Conservation (phyloP, 2,888 invertebrate species). For the Mythimna vitellina region DNA sequence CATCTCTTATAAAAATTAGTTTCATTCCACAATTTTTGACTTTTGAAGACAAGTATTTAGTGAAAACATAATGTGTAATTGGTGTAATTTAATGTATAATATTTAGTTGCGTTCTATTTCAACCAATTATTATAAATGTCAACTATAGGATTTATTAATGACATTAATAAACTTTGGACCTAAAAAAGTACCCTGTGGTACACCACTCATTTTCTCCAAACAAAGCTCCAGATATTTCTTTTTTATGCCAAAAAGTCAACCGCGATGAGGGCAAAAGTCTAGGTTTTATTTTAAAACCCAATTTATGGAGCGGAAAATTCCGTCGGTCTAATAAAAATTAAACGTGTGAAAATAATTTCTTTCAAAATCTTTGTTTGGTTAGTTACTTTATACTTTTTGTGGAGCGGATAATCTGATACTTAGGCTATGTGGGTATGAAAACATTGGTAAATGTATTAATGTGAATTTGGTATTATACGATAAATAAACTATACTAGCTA, state of each 20-base stretch:
- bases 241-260: slow-evolving; percentile 26
- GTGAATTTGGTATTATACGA: not conserved
- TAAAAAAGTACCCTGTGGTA: slow-evolving; percentile 29
- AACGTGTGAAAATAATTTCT: slow-evolving; percentile 39
- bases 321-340: slow-evolving; percentile 38
- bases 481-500: not conserved
- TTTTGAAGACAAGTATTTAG: not conserved
- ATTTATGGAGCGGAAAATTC: slow-evolving; percentile 47
- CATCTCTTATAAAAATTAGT: not conserved
- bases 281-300: slow-evolving; percentile 38
- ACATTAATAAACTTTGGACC: not conserved
- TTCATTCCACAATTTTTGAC: not conserved
- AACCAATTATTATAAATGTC: not conserved
- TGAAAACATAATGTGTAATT: not conserved
- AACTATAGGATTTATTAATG: not conserved
- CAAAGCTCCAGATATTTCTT: slow-evolving; percentile 26
- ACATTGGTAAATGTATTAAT: not conserved
- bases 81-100: not conserved
- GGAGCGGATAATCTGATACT: not conserved
- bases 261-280: slow-evolving; percentile 17
- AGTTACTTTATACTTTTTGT: slow-evolving; percentile 15
- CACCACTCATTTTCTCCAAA: slow-evolving; percentile 21
- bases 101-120: not conserved
- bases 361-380: slow-evolving; percentile 24
- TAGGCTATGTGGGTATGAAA: not conserved